Percentiles rank a stretch among this genome's conserved stretches.
These are phyloP conservation scores for Lepidurus packardi DNA, from an alignment of 1,140 invertebrate genomes.

Conservation along the genomic window DNA sequence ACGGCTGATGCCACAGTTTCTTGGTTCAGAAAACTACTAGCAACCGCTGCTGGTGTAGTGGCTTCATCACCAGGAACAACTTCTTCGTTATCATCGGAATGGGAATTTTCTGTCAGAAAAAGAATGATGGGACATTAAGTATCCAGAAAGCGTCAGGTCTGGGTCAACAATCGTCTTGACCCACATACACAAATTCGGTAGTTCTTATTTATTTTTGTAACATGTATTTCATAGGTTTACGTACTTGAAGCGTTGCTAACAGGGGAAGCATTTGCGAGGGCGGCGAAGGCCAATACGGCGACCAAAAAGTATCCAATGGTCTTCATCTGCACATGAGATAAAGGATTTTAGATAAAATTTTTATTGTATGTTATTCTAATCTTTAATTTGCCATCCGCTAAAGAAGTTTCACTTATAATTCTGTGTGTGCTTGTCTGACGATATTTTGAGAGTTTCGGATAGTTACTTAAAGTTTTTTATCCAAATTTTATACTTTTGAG, in stretches of 20 bases:
- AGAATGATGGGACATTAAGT: neutral
- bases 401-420: too few relatives aligned
- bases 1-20: constrained; percentile 31
- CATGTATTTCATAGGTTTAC: neutral
- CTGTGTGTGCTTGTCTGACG: too few relatives aligned
- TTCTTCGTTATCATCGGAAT: neutral
- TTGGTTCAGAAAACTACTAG: neutral
- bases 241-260: neutral
- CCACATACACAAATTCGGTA: neutral
- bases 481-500: neutral
- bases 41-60: neutral
- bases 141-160: neutral
- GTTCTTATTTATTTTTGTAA: neutral
- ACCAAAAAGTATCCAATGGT: neutral
- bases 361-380: neutral
- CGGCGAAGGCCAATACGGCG: neutral
- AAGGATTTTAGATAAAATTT: neutral
- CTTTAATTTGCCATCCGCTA: too few relatives aligned
- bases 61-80: neutral
- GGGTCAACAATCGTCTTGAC: neutral
- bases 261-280: neutral
- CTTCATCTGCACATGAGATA: constrained; percentile 1
- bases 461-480: too few relatives aligned
- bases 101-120: neutral
- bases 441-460: too few relatives aligned